Evolutionary conservation across 2,888 invertebrate species (phyloP).

Genomic region (Thymelicus sylvestris): DNA sequence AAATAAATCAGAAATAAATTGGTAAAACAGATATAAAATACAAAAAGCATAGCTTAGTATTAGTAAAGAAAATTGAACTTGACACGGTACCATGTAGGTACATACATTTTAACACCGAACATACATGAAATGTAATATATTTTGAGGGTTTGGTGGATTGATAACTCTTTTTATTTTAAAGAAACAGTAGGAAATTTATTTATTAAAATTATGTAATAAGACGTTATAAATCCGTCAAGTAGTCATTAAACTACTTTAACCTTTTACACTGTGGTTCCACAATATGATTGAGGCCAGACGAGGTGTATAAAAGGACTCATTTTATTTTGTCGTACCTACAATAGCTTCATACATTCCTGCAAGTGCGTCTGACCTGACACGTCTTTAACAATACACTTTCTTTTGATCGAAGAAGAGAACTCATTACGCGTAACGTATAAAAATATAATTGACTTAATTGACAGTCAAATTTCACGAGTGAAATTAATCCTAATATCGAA

Average conservation of each 20-base stretch:
- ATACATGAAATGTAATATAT: too few species aligned
- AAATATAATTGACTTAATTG: slow-evolving; percentile 11
- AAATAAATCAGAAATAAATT: too few species aligned
- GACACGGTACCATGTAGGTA: too few species aligned
- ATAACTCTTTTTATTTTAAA: too few species aligned
- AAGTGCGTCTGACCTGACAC: slow-evolving; percentile 29
- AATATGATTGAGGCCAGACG: slow-evolving; percentile 34
- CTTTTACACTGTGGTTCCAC: slow-evolving; percentile 16
- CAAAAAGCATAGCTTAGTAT: too few species aligned
- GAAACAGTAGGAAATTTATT: too few species aligned
- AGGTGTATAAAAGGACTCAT: slow-evolving; percentile 45
- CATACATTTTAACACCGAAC: too few species aligned
- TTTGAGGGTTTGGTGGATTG: too few species aligned
- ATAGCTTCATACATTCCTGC: slow-evolving; percentile 10
- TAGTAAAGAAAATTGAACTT: too few species aligned
- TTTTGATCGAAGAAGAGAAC: slow-evolving; percentile 27
- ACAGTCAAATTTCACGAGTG: slow-evolving; percentile 23
- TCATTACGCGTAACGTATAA: slow-evolving; percentile 14
- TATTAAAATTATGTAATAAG: too few species aligned
- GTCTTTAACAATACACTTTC: slow-evolving; percentile 37
- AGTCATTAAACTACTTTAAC: neutral
- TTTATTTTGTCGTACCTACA: slow-evolving; percentile 44
- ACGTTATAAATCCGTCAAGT: too few species aligned
- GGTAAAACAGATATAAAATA: too few species aligned
- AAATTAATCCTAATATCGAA: slow-evolving; percentile 20